A percentile compares a stretch with the other conserved stretches of the same genome.
These are phyloP conservation scores for Scaptomyza pallida DNA, from an alignment of 1,140 invertebrate species.

Conservation along the genomic window DNA sequence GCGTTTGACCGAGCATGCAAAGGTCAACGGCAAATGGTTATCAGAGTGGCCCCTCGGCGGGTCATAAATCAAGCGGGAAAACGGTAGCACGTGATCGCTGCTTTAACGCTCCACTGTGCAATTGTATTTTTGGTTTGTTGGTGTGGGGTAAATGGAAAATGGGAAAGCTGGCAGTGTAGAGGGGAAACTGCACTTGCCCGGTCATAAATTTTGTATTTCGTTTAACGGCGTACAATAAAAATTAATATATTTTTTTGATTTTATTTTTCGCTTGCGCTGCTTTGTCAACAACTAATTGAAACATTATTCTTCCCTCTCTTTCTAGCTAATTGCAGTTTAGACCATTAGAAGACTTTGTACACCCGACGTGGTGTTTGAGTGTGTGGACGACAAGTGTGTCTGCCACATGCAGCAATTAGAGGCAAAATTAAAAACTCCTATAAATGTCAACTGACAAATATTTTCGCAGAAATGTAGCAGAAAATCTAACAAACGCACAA, in stretches of 20 bases:
- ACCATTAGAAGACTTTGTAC: conserved; percentile 44
- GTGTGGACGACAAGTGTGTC: conserved; percentile 9
- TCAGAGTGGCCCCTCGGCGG: conserved; percentile 12
- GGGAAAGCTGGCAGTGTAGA: no score
- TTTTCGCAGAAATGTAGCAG: conserved; percentile 61
- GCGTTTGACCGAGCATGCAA: not conserved
- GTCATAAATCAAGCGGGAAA: conserved; percentile 21
- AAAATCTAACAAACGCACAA: conserved; percentile 38
- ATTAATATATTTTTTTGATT: conserved; percentile 49
- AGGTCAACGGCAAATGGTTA: conserved; percentile 36
- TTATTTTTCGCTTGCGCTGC: conserved; percentile 5
- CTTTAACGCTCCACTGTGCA: conserved; percentile 29
- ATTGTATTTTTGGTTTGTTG: conserved; percentile 7
- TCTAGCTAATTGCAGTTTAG: conserved; percentile 30
- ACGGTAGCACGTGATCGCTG: conserved; percentile 59
- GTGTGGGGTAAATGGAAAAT: not conserved
- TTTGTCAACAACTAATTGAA: conserved; percentile 76
- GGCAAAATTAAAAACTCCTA: conserved; percentile 62
- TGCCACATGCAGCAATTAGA: conserved; percentile 70
- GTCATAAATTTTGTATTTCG: conserved; percentile 59
- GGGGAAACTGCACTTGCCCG: conserved; percentile 16
- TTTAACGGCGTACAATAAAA: conserved; percentile 63
- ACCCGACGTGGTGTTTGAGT: conserved; percentile 1
- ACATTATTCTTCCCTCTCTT: conserved; percentile 49
- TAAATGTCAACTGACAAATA: conserved; percentile 69